Conservation (phyloP, 2,113 vertebrate genomes). For the Dasyprocta punctata region DNA sequence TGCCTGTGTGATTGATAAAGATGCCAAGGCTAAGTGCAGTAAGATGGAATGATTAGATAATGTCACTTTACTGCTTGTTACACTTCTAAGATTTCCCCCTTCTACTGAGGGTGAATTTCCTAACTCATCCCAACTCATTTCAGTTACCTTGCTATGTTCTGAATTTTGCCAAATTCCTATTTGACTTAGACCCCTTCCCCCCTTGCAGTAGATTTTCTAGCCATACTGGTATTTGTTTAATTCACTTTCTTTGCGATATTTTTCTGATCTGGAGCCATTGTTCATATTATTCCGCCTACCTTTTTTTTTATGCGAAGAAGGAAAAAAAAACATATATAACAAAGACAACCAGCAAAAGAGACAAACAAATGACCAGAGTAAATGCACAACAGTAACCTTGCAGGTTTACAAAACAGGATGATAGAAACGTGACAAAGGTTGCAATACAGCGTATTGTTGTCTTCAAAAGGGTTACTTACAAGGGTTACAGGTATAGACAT, state of each 20-base stretch:
- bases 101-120: background rate
- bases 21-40: background rate
- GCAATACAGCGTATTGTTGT: no score
- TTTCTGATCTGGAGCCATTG: background rate
- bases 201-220: background rate
- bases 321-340: no score
- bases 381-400: no score
- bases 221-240: background rate
- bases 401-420: no score
- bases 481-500: no score
- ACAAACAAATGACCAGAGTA: no score
- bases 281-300: background rate
- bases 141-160: background rate
- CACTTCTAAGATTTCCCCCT: background rate
- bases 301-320: no score
- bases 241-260: background rate
- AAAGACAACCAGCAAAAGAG: no score
- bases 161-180: background rate
- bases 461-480: no score
- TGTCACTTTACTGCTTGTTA: constrained; percentile 18
- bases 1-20: background rate
- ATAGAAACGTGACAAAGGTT: no score
- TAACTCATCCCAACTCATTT: background rate
- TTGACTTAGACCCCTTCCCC: background rate
- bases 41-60: constrained; percentile 31